These are phyloP conservation scores for Tinamus major DNA, from an alignment of 2,797 vertebrate genomes.

Conservation along the genomic window DNA sequence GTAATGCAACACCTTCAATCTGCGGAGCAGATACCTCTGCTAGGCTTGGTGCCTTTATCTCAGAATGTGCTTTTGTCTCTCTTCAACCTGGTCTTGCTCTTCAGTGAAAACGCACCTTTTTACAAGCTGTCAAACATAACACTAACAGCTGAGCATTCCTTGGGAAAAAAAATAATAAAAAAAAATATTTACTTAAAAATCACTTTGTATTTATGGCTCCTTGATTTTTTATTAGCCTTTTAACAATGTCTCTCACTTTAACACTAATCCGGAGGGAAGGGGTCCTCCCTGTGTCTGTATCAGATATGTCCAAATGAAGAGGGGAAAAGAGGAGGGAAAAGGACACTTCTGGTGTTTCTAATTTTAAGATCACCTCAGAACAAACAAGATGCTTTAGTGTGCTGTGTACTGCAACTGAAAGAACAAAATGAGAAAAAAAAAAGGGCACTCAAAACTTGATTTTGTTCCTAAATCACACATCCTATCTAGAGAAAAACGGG, in stretches of 20 bases:
- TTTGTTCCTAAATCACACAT: background rate
- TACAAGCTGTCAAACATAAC: slow-evolving; percentile 74
- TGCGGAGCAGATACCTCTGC: slow-evolving; percentile 63
- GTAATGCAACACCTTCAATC: slow-evolving; percentile 73
- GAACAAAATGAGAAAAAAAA: background rate
- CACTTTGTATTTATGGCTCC: slow-evolving; percentile 76
- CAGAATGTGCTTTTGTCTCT: slow-evolving; percentile 59
- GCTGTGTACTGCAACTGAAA: background rate
- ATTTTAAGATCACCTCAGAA: slow-evolving; percentile 57
- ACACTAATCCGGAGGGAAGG: slow-evolving; percentile 66
- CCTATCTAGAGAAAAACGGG: background rate
- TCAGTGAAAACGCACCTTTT: slow-evolving; percentile 72
- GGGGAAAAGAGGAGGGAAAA: background rate
- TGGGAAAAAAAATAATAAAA: background rate
- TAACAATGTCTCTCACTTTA: slow-evolving; percentile 75
- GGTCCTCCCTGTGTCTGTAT: slow-evolving; percentile 55
- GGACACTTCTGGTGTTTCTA: background rate
- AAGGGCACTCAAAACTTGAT: background rate
- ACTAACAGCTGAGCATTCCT: slow-evolving; percentile 66
- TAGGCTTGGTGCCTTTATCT: slow-evolving; percentile 48
- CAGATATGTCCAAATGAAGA: slow-evolving; percentile 35
- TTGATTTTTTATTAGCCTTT: slow-evolving; percentile 78
- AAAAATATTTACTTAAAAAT: slow-evolving; percentile 76
- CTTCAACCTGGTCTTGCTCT: slow-evolving; percentile 57
- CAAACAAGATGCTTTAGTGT: slow-evolving; percentile 14